Base-by-base conservation (phyloP, 2,113 vertebrate species). In the Larimichthys crocea region DNA sequence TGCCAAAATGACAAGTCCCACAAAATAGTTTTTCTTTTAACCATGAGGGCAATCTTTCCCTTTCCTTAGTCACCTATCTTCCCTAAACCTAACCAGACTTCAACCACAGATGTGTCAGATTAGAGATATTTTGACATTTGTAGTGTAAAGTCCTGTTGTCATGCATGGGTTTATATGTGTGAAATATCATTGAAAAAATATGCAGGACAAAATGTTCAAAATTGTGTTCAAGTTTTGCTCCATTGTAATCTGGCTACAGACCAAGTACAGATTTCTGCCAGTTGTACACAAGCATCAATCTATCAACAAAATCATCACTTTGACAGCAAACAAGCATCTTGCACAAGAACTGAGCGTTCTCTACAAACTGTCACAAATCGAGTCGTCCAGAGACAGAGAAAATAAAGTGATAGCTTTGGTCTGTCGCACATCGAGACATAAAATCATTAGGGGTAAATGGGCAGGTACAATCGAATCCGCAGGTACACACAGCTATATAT, bases 281-380 rank as follows among this genome's bases (percentile, higher is more conserved):
- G 5, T 46, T 31, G 20, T 35, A 63, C 49, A 29, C 10, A 2
- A 50, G 20, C 60, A 15, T 44, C 22, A 16, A 7, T 20, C 65
- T 68, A 57, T 69, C 73, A 74, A 53, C 14, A 14, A 56, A 76
- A 66, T 35, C 60, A 62, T 69, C 16, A 42, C 10, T 68, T 22
- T 78, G 61, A 71, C 65, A 48, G 48, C 22, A 40, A 52, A 70
- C 8, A 2, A 74, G 65, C 24, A 42, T 35, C 35, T 40, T 1
- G 44, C 59, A 22, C 50, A 2, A 16, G 50, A 64, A 19, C 26
- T 17, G 17, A 20, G 15, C 10, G 2, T 64, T 70, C 31, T 48
- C 5, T 0, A 15, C 66, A 46, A 46, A 75, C 40, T 12, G 67
- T 59, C 53, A 62, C 72, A 40, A 74, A 70, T 71, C 66, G 65